A percentile compares a stretch with the other conserved stretches of the same genome.
Evolutionary conservation across 2,888 invertebrate genomes (phyloP).

Genomic region (Hypselothyrea guttata): DNA sequence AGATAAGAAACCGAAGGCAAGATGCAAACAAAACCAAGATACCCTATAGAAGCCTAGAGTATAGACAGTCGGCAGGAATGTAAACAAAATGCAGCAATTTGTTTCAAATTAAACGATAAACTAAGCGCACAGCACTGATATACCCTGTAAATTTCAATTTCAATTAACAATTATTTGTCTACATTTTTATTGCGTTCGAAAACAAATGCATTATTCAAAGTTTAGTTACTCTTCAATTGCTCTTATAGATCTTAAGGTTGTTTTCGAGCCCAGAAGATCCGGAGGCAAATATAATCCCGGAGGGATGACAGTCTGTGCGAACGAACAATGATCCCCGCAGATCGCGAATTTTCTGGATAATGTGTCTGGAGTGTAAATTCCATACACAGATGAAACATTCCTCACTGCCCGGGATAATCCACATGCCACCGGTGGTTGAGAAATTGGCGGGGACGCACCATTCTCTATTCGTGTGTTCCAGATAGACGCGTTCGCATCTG

Average conservation of each 20-base stretch:
- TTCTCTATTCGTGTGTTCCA: slow-evolving; percentile 98
- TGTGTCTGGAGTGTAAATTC: slow-evolving; percentile 99
- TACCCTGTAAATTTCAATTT: slow-evolving; percentile 1
- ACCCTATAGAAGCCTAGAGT: too few species aligned
- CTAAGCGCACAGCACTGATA: too few species aligned
- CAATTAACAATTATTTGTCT: background rate
- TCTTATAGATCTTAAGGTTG: slow-evolving; percentile 99
- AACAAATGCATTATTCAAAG: too few species aligned
- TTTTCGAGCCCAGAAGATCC: slow-evolving; percentile 98
- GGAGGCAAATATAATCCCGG: slow-evolving; percentile 98
- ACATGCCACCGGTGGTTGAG: slow-evolving; percentile 99
- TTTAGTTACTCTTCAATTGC: slow-evolving; percentile 86
- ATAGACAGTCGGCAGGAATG: too few species aligned
- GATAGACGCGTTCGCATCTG: slow-evolving; percentile 98
- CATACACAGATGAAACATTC: slow-evolving; percentile 99
- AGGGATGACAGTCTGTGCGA: slow-evolving; percentile 99
- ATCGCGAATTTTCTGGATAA: slow-evolving; percentile 96
- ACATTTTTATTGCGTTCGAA: background rate
- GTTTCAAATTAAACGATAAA: too few species aligned
- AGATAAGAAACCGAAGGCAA: slow-evolving; percentile 28
- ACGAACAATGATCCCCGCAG: slow-evolving; percentile 95
- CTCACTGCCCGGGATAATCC: slow-evolving; percentile 99
- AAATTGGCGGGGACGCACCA: slow-evolving; percentile 99
- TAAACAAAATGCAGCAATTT: too few species aligned
- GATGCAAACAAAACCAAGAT: slow-evolving; percentile 9